Percentiles rank a stretch among this genome's conserved stretches.
These are phyloP conservation scores for Aspidiotus rigidus DNA, from an alignment of 2,888 invertebrate species.

Conservation along the genomic window DNA sequence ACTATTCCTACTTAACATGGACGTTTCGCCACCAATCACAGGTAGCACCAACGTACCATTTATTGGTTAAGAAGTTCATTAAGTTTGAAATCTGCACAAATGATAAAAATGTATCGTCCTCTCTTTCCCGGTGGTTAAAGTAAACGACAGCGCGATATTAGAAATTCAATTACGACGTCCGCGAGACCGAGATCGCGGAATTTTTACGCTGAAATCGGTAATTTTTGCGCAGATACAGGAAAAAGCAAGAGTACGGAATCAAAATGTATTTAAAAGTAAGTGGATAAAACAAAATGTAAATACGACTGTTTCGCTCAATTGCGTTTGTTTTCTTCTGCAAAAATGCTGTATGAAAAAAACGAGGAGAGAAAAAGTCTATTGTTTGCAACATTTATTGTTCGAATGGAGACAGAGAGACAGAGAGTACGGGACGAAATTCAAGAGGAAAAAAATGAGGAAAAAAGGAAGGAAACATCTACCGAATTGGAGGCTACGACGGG, in stretches of 20 bases:
- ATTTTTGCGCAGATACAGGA: slow-evolving; percentile 21
- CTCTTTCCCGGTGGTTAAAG: too few species aligned
- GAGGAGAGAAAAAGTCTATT: neutral
- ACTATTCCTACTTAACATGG: too few species aligned
- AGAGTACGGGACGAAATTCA: neutral
- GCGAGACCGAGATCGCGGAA: neutral
- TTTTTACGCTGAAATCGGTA: neutral
- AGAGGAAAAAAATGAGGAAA: slow-evolving; percentile 6
- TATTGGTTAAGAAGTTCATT: too few species aligned
- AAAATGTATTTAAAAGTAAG: slow-evolving; percentile 31
- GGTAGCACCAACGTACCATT: too few species aligned
- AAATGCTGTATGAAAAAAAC: slow-evolving; percentile 14
- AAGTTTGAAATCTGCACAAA: too few species aligned
- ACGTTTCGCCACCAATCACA: too few species aligned
- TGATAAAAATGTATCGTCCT: too few species aligned
- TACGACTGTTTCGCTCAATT: slow-evolving; percentile 30
- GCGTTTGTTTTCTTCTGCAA: slow-evolving; percentile 29
- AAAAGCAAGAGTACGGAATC: slow-evolving; percentile 29
- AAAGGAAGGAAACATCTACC: slow-evolving; percentile 15
- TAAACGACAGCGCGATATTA: too few species aligned
- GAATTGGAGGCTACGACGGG: slow-evolving; percentile 11
- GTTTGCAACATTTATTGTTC: slow-evolving; percentile 26
- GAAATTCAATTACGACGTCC: neutral
- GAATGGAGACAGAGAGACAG: slow-evolving; percentile 5
- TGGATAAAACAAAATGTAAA: slow-evolving; percentile 30